Percentiles rank a stretch among this genome's conserved stretches.
Conservation (phyloP, 2,888 invertebrate species). For the Cataglyphis rosenhaueri region DNA sequence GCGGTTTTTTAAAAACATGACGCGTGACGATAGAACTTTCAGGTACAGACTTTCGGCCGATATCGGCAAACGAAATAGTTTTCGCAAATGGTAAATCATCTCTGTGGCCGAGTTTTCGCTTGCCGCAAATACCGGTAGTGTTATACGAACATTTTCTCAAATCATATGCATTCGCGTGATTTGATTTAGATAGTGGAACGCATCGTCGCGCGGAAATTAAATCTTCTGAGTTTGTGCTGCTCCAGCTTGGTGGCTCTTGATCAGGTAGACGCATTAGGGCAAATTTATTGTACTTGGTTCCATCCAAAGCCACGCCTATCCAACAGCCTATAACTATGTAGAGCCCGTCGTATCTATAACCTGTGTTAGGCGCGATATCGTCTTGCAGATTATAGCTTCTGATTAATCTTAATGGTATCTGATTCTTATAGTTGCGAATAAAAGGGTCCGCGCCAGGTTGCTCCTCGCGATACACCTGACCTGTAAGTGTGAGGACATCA, state of each 20-base stretch:
- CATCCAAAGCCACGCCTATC: conserved; percentile 75
- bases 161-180: conserved; percentile 39
- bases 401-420: conserved; percentile 81
- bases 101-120: conserved; percentile 34
- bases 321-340: conserved; percentile 79
- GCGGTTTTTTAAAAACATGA: conserved; percentile 68
- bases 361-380: conserved; percentile 82
- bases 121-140: conserved; percentile 4
- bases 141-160: conserved; percentile 55
- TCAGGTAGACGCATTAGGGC: conserved; percentile 75
- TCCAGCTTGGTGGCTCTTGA: conserved; percentile 78
- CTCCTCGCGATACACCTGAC: conserved; percentile 59
- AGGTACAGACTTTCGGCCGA: conserved; percentile 30
- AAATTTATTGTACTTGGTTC: conserved; percentile 78
- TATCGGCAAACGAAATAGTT: conserved; percentile 15
- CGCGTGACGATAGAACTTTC: conserved; percentile 72
- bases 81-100: conserved; percentile 9
- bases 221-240: neutral
- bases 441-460: conserved; percentile 73
- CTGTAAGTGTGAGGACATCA: conserved; percentile 80
- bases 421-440: conserved; percentile 77
- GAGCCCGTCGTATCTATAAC: conserved; percentile 83
- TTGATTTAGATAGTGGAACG: neutral
- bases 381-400: conserved; percentile 81
- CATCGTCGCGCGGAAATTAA: conserved; percentile 6